phyloP scores from a whole-genome alignment of 2,113 vertebrate species.

The Ariopsis seemanni region DNA sequence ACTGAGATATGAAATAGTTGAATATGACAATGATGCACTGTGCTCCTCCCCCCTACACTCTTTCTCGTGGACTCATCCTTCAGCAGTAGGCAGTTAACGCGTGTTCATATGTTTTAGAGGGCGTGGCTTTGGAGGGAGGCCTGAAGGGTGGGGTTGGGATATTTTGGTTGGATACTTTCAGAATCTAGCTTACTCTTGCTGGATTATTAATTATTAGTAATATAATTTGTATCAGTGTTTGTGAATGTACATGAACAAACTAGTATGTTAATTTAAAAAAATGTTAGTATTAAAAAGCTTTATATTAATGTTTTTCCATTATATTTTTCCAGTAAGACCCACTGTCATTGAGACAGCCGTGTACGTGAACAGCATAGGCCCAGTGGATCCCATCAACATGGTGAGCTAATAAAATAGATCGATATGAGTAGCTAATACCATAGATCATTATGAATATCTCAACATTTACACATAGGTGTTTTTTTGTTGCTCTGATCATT shows the following conservation, averaged over 20 bases:
- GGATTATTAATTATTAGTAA: neutral
- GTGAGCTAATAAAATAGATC: conserved; percentile 72
- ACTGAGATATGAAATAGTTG: too few species aligned
- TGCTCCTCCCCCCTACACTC: too few species aligned
- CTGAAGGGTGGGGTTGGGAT: too few species aligned
- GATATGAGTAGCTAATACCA: neutral
- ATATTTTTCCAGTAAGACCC: conserved; percentile 84
- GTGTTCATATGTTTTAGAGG: too few species aligned
- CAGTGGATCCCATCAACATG: conserved; percentile 97
- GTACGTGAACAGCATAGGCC: conserved; percentile 96
- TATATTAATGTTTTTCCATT: neutral
- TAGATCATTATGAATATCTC: neutral
- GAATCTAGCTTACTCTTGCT: too few species aligned
- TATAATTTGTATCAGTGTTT: neutral
- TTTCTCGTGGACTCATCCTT: too few species aligned
- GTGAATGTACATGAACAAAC: neutral
- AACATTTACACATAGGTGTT: neutral
- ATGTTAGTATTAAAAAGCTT: neutral
- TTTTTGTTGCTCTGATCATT: conserved; percentile 56
- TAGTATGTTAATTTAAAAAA: neutral
- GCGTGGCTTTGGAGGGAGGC: too few species aligned
- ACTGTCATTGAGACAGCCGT: conserved; percentile 95
- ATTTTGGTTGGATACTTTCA: too few species aligned
- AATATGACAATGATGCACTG: too few species aligned
- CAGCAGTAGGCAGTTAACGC: too few species aligned